Base-by-base conservation (phyloP, 2,888 invertebrate genomes). In the Hemicrepidius hirtus region DNA sequence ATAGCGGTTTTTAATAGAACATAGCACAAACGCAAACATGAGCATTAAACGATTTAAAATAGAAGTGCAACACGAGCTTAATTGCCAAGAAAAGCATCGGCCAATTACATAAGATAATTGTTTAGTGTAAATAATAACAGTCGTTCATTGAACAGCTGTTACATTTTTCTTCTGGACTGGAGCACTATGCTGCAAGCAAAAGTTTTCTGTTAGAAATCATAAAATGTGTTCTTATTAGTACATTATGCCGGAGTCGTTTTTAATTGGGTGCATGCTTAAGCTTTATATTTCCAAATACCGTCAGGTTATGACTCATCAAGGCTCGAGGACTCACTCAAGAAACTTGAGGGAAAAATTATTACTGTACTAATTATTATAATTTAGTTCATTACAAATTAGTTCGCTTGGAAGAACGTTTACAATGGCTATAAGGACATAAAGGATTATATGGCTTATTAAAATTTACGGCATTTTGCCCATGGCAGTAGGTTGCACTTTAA, bases 101-200 rank as follows among this genome's bases (percentile, higher is more conserved):
- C 53, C 67, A 71, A 71, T 71, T 71, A 71, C 66, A 55, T 67
- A 67, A 67, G 62, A 13, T 71, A 71, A 71, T 71, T 67, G 67
- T 66, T 21, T 71, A 62, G 53, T 71, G 71, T 71, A 67, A 71
- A 71, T 71, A 67, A 71, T 68, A 60, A 13, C 37, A 37, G 60
- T 32, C 41, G 55, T 65, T 71, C 65, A 71, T 66, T 65, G 49
- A 71, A 44, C 60, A 50, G 32, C 41, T 67, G 71, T 66, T 71
- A 65, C 46, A 60, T 67, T 67, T 71, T 67, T 62, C 50, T 53
- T 71, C 37, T 55, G 21, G 53, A 41, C 35, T 20, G 65, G 40
- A 59, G 20, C 46, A 70, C 37, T 32, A 49, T 40, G 37, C 67
- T 67, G 28, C 13, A n/a, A 53, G 41, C 18, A 21, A 53, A 20